A percentile compares a stretch with the other conserved stretches of the same genome.
phyloP scores from a whole-genome alignment of 1,140 invertebrate genomes.

The Trichonephila clavipes region DNA sequence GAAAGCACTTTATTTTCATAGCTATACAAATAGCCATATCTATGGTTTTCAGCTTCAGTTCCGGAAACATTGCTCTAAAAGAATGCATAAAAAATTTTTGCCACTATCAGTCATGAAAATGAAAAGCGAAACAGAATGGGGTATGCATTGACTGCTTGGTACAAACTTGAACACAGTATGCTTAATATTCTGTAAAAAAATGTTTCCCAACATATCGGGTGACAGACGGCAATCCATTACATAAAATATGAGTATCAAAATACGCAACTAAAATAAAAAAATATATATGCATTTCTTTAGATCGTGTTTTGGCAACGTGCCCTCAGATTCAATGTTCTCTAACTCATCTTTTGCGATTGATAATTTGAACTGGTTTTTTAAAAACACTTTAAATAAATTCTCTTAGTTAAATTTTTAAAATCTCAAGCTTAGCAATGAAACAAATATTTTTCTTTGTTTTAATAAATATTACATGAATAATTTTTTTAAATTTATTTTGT shows the following conservation, averaged over 20 bases:
- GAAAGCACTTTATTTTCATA: background rate
- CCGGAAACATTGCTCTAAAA: constrained; percentile 17
- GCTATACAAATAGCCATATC: background rate
- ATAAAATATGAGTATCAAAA: constrained; percentile 27
- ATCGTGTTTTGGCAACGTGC: background rate
- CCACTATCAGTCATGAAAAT: constrained; percentile 23
- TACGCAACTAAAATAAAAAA: constrained; percentile 6
- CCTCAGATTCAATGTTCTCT: background rate
- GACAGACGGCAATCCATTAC: constrained; percentile 56
- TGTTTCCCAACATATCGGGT: constrained; percentile 15
- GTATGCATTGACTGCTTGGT: constrained; percentile 18
- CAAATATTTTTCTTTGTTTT: too few species aligned
- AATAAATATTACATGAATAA: too few species aligned
- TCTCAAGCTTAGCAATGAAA: too few species aligned
- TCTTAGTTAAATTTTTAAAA: too few species aligned
- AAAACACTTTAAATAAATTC: too few species aligned
- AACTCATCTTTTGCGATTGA: constrained; percentile 13
- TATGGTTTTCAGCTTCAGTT: constrained; percentile 27
- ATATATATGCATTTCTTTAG: background rate
- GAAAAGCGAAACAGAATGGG: constrained; percentile 30
- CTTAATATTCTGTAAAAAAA: constrained; percentile 48
- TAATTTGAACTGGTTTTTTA: background rate
- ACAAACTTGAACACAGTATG: constrained; percentile 53
- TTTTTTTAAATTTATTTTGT: too few species aligned
- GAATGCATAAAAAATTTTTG: background rate